These are phyloP conservation scores for Mongoloraphidia duomilia DNA, from an alignment of 2,888 invertebrate genomes.

Conservation along the genomic window DNA sequence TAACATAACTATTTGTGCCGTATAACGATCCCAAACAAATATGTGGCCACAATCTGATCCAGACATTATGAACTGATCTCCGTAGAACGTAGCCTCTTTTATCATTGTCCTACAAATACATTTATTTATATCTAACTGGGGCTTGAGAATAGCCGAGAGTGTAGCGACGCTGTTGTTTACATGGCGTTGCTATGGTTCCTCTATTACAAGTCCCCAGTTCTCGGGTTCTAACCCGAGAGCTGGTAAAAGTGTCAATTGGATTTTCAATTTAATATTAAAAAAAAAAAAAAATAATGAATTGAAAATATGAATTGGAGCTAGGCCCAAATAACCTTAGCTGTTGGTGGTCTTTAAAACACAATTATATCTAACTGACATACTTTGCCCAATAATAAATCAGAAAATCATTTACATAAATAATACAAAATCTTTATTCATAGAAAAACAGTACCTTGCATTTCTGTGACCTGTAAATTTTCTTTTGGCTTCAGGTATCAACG, in stretches of 20 bases:
- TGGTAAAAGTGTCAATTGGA: too few relatives aligned
- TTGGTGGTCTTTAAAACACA: slow-evolving; percentile 41
- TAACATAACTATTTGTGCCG: slow-evolving; percentile 55
- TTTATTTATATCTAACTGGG: background rate
- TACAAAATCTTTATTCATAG: background rate
- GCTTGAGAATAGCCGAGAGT: too few relatives aligned
- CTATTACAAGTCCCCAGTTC: too few relatives aligned
- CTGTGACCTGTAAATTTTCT: slow-evolving; percentile 64
- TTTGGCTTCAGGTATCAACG: slow-evolving; percentile 33
- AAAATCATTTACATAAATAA: background rate
- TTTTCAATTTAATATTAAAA: too few relatives aligned
- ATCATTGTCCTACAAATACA: slow-evolving; percentile 54
- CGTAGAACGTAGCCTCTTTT: slow-evolving; percentile 78
- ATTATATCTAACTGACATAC: background rate
- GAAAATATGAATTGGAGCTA: too few relatives aligned
- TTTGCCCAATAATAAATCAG: background rate
- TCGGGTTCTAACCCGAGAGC: too few relatives aligned
- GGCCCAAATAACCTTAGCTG: too few relatives aligned
- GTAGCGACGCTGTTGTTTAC: too few relatives aligned
- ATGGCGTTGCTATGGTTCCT: too few relatives aligned
- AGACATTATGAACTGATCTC: slow-evolving; percentile 63
- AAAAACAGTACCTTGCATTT: slow-evolving; percentile 45
- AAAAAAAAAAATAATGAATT: too few relatives aligned
- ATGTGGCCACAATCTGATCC: slow-evolving; percentile 85
- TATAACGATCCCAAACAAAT: slow-evolving; percentile 64